Evolutionary conservation across 2,113 vertebrate genomes (phyloP), one percentile per base, ranked within the genome.

Genomic region (Cochlearius cochlearius): DNA sequence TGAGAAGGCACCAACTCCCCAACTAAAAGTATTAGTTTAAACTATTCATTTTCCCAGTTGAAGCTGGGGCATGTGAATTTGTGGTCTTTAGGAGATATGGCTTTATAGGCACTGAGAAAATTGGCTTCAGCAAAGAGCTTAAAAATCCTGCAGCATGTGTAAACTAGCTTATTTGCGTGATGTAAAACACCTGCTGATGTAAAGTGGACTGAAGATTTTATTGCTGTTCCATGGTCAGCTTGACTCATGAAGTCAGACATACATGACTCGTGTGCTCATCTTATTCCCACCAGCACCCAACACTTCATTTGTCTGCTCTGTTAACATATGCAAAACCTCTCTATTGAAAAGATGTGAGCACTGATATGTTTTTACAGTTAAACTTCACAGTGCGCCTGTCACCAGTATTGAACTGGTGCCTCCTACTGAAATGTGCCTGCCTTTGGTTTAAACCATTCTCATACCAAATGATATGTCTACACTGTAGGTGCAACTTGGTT

Each of bases 181-280:
- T 87, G 67, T 82, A 94, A 78, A 95, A 86, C 86, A 96, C 60
- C 88, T 88, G 89, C 86, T 89, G 49, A 75, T 91, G 56, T 72
- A 41, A 92, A 93, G 91, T 56, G 64, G 41, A 41, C 94, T 92
- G 66, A 95, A 94, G 60, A 64, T 79, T 95, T 97, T 94, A 89
- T 81, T 85, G 73, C 41, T 87, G 50, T 22, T 89, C 15, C 11
- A 21, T 50, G 21, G 53, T 68, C 60, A 94, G 7, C 63, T 81
- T 75, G 74, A 75, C 23, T 86, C 52, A 38, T 81, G 56, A 84
- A 94, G 32, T 81, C 80, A 89, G 69, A 78, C 41, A 22, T 34
- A 60, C 5, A 8, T 67, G 56, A 80, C 23, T 82, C 0, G 0
- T 84, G 63, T 38, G 53, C 63, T 89, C 86, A 87, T 94, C 94